Percentiles rank a stretch among this genome's conserved stretches.
These are phyloP conservation scores for Takifugu bimaculatus DNA, from an alignment of 2,113 vertebrate species.

Conservation along the genomic window DNA sequence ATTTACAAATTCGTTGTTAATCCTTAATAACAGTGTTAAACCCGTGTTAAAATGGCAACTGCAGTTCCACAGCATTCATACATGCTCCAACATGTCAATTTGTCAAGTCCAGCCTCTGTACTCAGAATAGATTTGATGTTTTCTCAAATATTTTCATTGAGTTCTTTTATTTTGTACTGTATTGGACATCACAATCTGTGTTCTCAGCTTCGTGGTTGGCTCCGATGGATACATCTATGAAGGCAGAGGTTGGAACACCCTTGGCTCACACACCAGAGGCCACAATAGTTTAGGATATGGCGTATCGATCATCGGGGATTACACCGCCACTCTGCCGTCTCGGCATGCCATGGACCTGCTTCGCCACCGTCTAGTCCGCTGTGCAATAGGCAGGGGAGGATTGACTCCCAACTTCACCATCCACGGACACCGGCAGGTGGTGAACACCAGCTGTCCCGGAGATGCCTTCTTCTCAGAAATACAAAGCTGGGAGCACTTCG, in stretches of 20 bases:
- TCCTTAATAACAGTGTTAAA: no score
- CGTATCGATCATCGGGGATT: conserved; percentile 84
- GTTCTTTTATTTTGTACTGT: background rate
- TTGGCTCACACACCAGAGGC: conserved; percentile 82
- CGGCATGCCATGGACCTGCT: conserved; percentile 61
- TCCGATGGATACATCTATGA: conserved; percentile 89
- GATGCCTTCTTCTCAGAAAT: conserved; percentile 72
- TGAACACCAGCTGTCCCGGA: conserved; percentile 80
- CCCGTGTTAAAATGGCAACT: no score
- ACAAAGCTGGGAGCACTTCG: conserved; percentile 78
- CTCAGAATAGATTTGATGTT: no score
- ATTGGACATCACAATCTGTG: background rate
- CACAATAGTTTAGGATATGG: conserved; percentile 83
- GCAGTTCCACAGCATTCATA: no score
- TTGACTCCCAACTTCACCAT: conserved; percentile 72
- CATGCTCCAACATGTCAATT: no score
- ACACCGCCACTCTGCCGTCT: conserved; percentile 69
- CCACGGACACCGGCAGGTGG: conserved; percentile 83
- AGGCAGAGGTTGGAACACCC: conserved; percentile 83
- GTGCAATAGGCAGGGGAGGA: conserved; percentile 64
- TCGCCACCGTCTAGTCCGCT: conserved; percentile 69
- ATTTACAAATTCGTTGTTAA: no score
- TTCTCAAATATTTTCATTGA: background rate
- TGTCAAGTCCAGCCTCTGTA: no score
- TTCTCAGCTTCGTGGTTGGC: conserved; percentile 83